Conservation (phyloP, 2,888 invertebrate genomes). For the Aphodius sticticus region DNA sequence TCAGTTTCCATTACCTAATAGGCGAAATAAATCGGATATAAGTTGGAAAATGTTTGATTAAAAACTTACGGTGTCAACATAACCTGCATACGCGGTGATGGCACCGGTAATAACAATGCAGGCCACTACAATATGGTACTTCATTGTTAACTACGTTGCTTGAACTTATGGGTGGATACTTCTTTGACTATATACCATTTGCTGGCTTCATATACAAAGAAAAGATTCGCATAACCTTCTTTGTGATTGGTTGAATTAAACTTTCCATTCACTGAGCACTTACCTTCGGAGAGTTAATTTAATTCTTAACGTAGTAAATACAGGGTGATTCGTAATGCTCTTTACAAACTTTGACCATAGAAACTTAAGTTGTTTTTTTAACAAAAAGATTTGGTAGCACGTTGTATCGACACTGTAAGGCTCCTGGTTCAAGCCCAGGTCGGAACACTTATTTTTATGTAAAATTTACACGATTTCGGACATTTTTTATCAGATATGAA, state of each 20-base stretch:
- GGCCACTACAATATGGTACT: neutral
- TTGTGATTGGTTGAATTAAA: neutral
- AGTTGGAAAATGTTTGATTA: slow-evolving; percentile 6
- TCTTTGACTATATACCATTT: neutral
- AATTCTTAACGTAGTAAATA: neutral
- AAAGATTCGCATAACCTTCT: neutral
- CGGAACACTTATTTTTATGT: too few species aligned
- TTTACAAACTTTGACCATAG: neutral
- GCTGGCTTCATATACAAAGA: neutral
- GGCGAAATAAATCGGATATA: neutral
- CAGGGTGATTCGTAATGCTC: neutral
- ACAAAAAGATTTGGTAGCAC: too few species aligned
- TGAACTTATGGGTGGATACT: neutral
- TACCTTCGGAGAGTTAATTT: neutral
- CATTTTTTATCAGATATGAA: too few species aligned
- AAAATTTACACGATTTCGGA: too few species aligned
- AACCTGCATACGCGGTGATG: neutral
- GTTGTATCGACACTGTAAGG: too few species aligned
- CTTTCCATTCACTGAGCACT: neutral
- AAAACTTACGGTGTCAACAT: slow-evolving; percentile 9
- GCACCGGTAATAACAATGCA: neutral
- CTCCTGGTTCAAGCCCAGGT: too few species aligned
- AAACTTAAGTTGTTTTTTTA: too few species aligned
- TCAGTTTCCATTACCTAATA: slow-evolving; percentile 50
- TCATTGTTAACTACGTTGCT: neutral